Conservation (phyloP, 2,888 invertebrate genomes). For the Xylota segnis region DNA sequence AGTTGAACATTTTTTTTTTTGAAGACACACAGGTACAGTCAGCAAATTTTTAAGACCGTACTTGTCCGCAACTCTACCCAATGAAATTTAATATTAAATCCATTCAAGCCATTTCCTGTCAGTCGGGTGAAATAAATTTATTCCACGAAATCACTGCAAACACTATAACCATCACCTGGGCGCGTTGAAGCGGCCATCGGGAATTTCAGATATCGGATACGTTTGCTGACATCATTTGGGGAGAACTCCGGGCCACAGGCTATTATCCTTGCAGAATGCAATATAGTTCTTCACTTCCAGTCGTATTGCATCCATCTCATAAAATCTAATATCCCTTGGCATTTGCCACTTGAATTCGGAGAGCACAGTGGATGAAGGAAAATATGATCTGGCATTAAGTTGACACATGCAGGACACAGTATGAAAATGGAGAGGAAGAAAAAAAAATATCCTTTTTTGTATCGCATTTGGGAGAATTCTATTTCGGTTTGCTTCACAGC, state of each 20-base stretch:
- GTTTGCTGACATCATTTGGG: slow-evolving; percentile 26
- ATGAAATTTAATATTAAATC: not conserved
- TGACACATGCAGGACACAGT: slow-evolving; percentile 9
- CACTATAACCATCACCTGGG: slow-evolving; percentile 25
- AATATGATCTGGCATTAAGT: slow-evolving; percentile 39
- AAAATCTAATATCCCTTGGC: slow-evolving; percentile 55
- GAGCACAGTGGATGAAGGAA: not conserved
- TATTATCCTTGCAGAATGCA: slow-evolving; percentile 55
- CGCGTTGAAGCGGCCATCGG: slow-evolving; percentile 23
- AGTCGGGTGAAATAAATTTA: slow-evolving; percentile 3
- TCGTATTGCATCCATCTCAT: slow-evolving; percentile 47
- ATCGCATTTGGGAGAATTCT: slow-evolving; percentile 13
- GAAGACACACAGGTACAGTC: slow-evolving; percentile 13
- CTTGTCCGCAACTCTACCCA: slow-evolving; percentile 1
- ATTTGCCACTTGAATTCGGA: slow-evolving; percentile 18
- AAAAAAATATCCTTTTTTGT: not conserved
- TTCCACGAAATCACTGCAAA: slow-evolving; percentile 32
- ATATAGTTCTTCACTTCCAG: slow-evolving; percentile 39
- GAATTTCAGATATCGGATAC: slow-evolving; percentile 8
- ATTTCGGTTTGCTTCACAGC: slow-evolving; percentile 1
- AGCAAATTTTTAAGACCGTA: slow-evolving; percentile 9
- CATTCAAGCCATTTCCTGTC: not conserved
- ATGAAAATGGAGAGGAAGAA: not conserved
- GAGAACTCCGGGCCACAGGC: slow-evolving; percentile 24
- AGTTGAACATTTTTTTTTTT: slow-evolving; percentile 8